Base-by-base conservation (phyloP, 2,888 invertebrate genomes). In the Julus scandinavius region DNA sequence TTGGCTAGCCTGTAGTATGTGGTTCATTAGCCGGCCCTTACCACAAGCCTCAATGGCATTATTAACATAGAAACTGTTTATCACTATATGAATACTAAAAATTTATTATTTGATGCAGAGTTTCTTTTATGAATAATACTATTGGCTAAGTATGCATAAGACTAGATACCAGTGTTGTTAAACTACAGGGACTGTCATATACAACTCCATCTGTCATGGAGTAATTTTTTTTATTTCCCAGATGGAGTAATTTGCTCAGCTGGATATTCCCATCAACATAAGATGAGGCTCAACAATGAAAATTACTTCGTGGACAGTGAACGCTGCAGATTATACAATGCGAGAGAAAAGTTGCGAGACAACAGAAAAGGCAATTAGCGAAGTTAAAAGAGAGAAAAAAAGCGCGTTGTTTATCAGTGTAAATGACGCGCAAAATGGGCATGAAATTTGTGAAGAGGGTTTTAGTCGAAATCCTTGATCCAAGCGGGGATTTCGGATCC, bases 181-280 rank as follows among this genome's bases (percentile, higher is more conserved):
- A 63, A 20, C 63, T 63, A n/a, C 63, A 63, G 63, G 20, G 20
- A 63, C 63, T 54, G 54, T 63, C 63, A 63, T 63, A n/a, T 63
- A 63, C 63, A 63, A 63, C 63, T 63, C 63, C 63, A 63, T 63
- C 63, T 63, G 63, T 63, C 20, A 63, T 63, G 63, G 63, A 63
- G 45, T 45, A 7, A 45, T 63, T 63, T 63, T 63, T 63, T 63
- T 63, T 63, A 63, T 63, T 63, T 63, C 63, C 63, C 63, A 63
- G 63, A 63, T 63, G 63, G 63, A 63, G 63, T 63, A 63, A 63
- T 63, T 63, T 63, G 63, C 63, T 63, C 63, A 63, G 63, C 63
- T 63, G 63, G 63, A 63, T 63, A 63, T 63, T 63, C 63, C 63
- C 63, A 63, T 63, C 63, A 63, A 63, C 63, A 63, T 63, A 63